Percentiles rank a stretch among this genome's conserved stretches.
phyloP scores from a whole-genome alignment of 2,888 invertebrate species.

The Nezara viridula region DNA sequence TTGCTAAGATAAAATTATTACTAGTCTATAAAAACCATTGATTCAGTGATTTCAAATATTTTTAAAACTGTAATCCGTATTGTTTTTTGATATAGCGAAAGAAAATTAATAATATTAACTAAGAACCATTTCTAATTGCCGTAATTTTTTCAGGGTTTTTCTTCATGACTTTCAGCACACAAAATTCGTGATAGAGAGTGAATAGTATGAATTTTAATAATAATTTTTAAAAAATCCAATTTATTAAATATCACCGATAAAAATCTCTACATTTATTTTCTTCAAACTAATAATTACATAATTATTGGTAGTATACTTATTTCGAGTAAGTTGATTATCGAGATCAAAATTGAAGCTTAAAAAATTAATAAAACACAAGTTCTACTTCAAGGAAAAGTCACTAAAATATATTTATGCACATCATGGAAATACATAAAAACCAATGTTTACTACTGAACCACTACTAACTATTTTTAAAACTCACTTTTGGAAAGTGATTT shows the following conservation, averaged over 20 bases:
- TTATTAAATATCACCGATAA: not conserved
- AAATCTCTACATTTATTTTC: not conserved
- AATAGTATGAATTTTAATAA: not conserved
- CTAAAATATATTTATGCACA: not conserved
- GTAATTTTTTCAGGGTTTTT: not conserved
- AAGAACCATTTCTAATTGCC: no score
- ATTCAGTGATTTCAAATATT: no score
- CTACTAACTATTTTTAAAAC: slow-evolving; percentile 35
- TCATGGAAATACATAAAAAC: not conserved
- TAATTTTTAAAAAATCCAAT: not conserved
- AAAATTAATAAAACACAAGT: not conserved
- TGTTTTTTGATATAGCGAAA: no score
- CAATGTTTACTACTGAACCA: not conserved
- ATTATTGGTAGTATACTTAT: not conserved
- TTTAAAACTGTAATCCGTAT: no score
- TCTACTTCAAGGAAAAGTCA: not conserved
- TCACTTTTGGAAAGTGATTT: slow-evolving; percentile 33
- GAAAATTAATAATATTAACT: no score
- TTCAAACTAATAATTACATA: not conserved
- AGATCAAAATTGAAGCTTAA: not conserved
- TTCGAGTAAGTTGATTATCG: no score
- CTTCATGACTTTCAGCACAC: no score
- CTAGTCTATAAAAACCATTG: no score
- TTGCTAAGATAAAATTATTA: no score
- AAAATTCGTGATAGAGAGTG: not conserved